These are phyloP conservation scores for Merluccius polli DNA, from an alignment of 2,797 vertebrate species.

Conservation along the genomic window DNA sequence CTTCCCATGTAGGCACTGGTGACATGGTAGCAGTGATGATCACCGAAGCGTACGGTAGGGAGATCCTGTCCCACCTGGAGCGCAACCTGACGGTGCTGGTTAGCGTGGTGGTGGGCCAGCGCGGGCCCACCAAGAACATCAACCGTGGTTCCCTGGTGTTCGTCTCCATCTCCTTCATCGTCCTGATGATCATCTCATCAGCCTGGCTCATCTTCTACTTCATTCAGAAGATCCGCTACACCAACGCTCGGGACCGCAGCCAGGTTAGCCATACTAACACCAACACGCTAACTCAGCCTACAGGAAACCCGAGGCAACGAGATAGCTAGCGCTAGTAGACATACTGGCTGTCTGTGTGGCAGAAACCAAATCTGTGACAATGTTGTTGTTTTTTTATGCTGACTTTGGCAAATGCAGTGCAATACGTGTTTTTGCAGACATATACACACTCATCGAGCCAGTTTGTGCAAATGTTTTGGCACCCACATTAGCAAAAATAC, in stretches of 20 bases:
- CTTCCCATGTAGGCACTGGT: slow-evolving; percentile 81
- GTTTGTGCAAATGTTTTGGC: neutral
- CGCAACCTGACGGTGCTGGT: slow-evolving; percentile 90
- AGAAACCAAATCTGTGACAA: neutral
- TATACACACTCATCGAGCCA: neutral
- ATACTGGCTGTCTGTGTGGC: neutral
- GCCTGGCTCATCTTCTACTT: slow-evolving; percentile 99
- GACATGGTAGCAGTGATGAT: slow-evolving; percentile 97
- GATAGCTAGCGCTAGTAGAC: too few relatives aligned
- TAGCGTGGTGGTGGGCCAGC: slow-evolving; percentile 84
- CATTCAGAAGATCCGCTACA: slow-evolving; percentile 96
- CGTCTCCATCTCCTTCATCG: slow-evolving; percentile 96
- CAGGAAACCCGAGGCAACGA: neutral
- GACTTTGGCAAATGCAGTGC: neutral
- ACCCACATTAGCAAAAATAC: neutral
- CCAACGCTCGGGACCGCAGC: slow-evolving; percentile 87
- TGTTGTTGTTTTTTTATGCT: neutral
- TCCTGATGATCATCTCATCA: slow-evolving; percentile 96
- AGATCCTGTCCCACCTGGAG: slow-evolving; percentile 88
- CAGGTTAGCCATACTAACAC: slow-evolving; percentile 74
- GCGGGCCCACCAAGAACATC: slow-evolving; percentile 81
- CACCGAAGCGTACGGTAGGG: slow-evolving; percentile 87
- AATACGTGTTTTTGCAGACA: neutral
- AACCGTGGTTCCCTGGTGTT: slow-evolving; percentile 93
- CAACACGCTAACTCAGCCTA: neutral